Percentiles rank a stretch among this genome's conserved stretches.
These are phyloP conservation scores for Danio jaintianensis DNA, from an alignment of 2,797 vertebrate species.

Conservation along the genomic window DNA sequence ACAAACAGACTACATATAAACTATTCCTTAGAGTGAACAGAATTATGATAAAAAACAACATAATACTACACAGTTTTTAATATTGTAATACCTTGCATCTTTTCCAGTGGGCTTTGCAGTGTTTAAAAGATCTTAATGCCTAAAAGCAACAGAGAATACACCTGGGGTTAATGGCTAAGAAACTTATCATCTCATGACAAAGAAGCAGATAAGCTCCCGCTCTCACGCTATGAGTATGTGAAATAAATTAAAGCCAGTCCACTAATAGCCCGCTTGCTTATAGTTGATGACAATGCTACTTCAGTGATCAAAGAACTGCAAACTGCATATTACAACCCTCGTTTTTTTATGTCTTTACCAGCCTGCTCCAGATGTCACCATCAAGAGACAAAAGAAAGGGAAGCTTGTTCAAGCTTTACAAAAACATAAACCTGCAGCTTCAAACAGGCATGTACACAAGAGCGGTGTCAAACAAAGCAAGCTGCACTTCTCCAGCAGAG, in stretches of 20 bases:
- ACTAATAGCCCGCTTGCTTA: conserved; percentile 39
- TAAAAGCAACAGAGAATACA: conserved; percentile 32
- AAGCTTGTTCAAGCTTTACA: conserved; percentile 8
- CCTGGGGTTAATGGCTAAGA: conserved; percentile 54
- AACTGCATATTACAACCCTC: background rate
- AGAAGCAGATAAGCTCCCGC: conserved; percentile 49
- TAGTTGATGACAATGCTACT: conserved; percentile 23
- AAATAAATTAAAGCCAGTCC: conserved; percentile 52
- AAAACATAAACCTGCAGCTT: conserved; percentile 9
- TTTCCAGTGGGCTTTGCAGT: background rate
- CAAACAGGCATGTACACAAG: conserved; percentile 23
- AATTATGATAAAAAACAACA: background rate
- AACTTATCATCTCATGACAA: conserved; percentile 54
- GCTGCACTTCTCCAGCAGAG: conserved; percentile 33
- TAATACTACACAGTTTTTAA: background rate
- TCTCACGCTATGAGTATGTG: conserved; percentile 46
- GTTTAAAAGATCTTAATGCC: conserved; percentile 15
- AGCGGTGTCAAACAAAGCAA: conserved; percentile 32
- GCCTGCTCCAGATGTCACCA: conserved; percentile 28
- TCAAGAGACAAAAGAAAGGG: conserved; percentile 13
- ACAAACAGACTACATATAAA: too few species aligned
- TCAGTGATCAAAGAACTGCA: conserved; percentile 27
- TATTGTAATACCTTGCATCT: background rate
- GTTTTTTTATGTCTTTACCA: background rate
- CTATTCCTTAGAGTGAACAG: background rate